Evolutionary conservation across 2,888 invertebrate genomes (phyloP).

Genomic region (Cremastobaeus sp.): DNA sequence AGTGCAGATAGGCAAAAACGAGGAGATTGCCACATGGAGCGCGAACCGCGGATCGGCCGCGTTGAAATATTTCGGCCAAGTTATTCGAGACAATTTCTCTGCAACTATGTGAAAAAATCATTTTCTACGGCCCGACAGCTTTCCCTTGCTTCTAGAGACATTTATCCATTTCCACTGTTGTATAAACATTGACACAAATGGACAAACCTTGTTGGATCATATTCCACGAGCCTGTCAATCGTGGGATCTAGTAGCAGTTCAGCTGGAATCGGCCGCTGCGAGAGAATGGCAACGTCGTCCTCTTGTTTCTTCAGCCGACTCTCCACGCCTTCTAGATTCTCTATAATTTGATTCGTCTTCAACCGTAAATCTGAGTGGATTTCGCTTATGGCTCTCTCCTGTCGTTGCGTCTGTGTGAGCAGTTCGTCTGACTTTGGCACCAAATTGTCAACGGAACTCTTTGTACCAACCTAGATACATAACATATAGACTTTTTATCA

Average conservation of each 20-base stretch:
- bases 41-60: no score
- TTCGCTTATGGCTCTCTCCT: slow-evolving; percentile 91
- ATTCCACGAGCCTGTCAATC: slow-evolving; percentile 88
- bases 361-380: slow-evolving; percentile 89
- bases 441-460: slow-evolving; percentile 90
- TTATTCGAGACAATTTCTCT: no score
- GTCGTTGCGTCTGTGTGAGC: slow-evolving; percentile 90
- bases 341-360: slow-evolving; percentile 92
- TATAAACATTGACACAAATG: slow-evolving; percentile 39
- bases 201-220: slow-evolving; percentile 85
- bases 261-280: slow-evolving; percentile 87
- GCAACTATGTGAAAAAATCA: no score
- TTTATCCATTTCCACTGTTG: slow-evolving; percentile 14
- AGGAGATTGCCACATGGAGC: no score
- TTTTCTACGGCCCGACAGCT: neutral
- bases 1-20: no score
- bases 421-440: slow-evolving; percentile 92
- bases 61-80: no score
- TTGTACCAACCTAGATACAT: slow-evolving; percentile 83
- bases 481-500: no score
- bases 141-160: slow-evolving; percentile 2
- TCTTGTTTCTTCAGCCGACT: slow-evolving; percentile 90
- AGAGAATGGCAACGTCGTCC: slow-evolving; percentile 88
- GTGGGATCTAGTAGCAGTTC: slow-evolving; percentile 88
- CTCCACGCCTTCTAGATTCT: slow-evolving; percentile 91